Evolutionary conservation across 2,113 vertebrate species (phyloP).

Genomic region (Apus apus): DNA sequence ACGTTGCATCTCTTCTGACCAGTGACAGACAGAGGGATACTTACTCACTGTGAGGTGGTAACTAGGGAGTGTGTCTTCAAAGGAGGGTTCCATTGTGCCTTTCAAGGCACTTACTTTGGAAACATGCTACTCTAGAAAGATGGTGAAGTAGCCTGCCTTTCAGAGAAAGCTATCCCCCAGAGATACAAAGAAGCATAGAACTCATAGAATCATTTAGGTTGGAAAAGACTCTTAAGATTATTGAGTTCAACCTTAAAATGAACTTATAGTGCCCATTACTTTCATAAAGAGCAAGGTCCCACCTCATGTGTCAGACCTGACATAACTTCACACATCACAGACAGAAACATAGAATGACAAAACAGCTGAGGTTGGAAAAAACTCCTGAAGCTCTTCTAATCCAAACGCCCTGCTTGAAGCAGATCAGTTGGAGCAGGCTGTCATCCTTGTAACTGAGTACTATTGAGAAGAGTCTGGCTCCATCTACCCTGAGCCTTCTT

Average conservation of each 20-base stretch:
- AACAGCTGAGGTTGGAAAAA: not conserved
- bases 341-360: not conserved
- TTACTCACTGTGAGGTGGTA: not conserved
- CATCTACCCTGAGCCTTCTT: not conserved
- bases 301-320: not conserved
- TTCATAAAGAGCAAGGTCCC: not conserved
- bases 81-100: not conserved
- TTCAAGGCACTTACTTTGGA: not conserved
- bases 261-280: accelerated
- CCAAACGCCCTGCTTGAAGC: not conserved
- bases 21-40: not conserved
- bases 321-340: not conserved
- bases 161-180: not conserved
- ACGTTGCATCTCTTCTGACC: not conserved
- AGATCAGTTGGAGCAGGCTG: not conserved
- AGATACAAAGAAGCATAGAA: not conserved
- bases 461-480: not conserved
- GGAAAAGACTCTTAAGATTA: not conserved
- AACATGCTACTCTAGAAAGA: not conserved
- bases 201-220: not conserved
- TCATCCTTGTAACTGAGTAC: not conserved
- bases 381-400: not conserved
- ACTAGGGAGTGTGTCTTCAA: not conserved
- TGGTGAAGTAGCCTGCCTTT: not conserved
- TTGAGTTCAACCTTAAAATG: not conserved